Evolutionary conservation across 2,888 invertebrate genomes (phyloP), one percentile per base, ranked within the genome.

Genomic region (Eupeodes latifasciatus): DNA sequence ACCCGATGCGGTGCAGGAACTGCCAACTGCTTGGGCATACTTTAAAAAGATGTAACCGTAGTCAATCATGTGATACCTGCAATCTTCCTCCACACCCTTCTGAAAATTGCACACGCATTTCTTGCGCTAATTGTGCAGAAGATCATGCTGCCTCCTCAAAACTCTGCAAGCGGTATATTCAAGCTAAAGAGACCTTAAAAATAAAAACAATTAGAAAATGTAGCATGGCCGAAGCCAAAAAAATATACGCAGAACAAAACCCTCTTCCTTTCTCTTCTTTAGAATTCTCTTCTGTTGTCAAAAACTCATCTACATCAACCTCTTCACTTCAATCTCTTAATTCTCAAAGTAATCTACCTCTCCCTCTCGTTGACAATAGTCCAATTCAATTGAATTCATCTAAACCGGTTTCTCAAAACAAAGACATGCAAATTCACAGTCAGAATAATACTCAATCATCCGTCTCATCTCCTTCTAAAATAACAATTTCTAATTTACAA

Each of bases 111-210:
- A 64, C 59, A 40, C 36, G 49, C n/a, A 67, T 27, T 14, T 49
- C 16, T 19, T 76, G 75, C 55, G 75, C 36, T 4, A 40, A 76
- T 27, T 75, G 75, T 61, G 4, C 62, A 16, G 53, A 55, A 49
- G n/a, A 49, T 10, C 75, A 62, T 27, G 36, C 75, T 6, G 51
- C 62, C n/a, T 75, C 53, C 9, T 62, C 51, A 5, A 75, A 75
- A 16, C 55, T 27, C 16, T 75, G 62, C 40, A 44, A 57, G 9
- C 34, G 62, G 1, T 75, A 19, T 14, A 40, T 64, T 3, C 75
- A 76, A 61, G 40, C 40, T 0, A 64, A 55, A 76, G 75, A 62
- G 12, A 55, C n/a, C 9, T n/a, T 55, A 5, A 64, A 44, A 53
- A 75, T 75, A 53, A 76, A 59, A 34, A 34, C 59, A 14, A 59